Base-by-base conservation (phyloP, 2,797 vertebrate species). In the Petrocephalus sullivani region DNA sequence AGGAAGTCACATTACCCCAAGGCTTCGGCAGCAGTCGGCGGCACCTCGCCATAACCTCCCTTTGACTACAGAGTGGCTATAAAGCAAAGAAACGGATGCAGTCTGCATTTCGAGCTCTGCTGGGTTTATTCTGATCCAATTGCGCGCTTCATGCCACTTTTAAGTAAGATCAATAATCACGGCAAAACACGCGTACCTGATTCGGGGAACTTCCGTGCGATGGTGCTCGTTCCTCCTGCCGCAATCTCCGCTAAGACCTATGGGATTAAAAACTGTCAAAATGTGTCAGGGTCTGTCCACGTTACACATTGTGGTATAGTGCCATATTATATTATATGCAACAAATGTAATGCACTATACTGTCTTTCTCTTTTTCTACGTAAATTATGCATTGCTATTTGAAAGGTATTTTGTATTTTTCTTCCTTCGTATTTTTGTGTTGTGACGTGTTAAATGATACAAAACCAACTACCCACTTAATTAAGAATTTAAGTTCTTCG, bases 131-230 rank as follows among this genome's bases (percentile, higher is more conserved):
- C 3, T 16, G 23, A 57, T 16, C 21, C 82, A 14, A 85, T 14
- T 56, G 10, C 49, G 8, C 53, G 23, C 51, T 21, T 81, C 41
- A 9, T 81, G 46, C 37, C 81, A 28, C 3, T 83, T 54, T 54
- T 83, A 53, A 54, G 81, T 71, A 23, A 83, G 81, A 21, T 83
- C 81, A 23, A n/a, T 54, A 23, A 53, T 83, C 49, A 83, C 12
- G 23, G 83, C 56, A 33, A 58, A 86, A 58, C 28, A 56, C 12
- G 60, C 84, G 21, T 86, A 86, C 84, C 84, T 86, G 56, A 56
- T 37, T 33, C 19, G 7, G 33, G 1, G 33, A 46, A 56, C 84
- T 86, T 86, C 84, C 84, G 84, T 60, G 84, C 21, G 56, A 86
- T 46, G 33, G 56, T 9, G n/a, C 21, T 85, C 49, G 51, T 7